Percentiles rank a stretch among this genome's conserved stretches.
Conservation (phyloP, 2,888 invertebrate genomes). For the Bombyx huttoni region DNA sequence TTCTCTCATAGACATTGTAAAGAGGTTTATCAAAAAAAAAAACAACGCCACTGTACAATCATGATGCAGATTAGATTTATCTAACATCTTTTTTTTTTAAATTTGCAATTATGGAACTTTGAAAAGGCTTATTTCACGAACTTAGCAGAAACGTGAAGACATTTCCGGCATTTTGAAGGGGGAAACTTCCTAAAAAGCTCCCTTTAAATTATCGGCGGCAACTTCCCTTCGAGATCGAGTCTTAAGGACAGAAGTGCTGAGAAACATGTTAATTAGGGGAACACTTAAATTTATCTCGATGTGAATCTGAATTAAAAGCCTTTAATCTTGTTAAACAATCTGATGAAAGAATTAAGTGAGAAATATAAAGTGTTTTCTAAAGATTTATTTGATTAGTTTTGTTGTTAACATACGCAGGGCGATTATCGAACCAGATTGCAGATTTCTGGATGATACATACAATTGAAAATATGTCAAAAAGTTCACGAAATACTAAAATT, state of each 20-base stretch:
- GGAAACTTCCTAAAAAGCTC: not conserved
- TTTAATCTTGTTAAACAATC: no score
- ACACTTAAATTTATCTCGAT: not conserved
- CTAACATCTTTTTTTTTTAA: not conserved
- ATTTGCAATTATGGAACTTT: not conserved
- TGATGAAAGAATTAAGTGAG: no score
- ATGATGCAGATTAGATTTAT: not conserved
- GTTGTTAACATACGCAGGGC: no score
- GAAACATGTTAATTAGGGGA: not conserved
- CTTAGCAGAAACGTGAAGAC: not conserved
- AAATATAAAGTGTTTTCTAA: no score
- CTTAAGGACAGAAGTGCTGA: not conserved
- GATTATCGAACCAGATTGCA: no score
- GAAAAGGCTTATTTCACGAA: not conserved
- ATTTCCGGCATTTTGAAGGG: not conserved
- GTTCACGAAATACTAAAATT: no score
- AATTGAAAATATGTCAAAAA: no score
- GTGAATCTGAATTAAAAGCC: no score
- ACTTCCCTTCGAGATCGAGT: not conserved
- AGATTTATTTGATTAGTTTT: no score
- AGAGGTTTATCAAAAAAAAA: no score
- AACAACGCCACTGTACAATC: not conserved
- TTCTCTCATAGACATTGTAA: no score
- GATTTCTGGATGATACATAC: no score
- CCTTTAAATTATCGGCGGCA: not conserved